Evolutionary conservation across 2,113 vertebrate species (phyloP), one percentile per base, ranked within the genome.

Genomic region (Ifrita kowaldi): DNA sequence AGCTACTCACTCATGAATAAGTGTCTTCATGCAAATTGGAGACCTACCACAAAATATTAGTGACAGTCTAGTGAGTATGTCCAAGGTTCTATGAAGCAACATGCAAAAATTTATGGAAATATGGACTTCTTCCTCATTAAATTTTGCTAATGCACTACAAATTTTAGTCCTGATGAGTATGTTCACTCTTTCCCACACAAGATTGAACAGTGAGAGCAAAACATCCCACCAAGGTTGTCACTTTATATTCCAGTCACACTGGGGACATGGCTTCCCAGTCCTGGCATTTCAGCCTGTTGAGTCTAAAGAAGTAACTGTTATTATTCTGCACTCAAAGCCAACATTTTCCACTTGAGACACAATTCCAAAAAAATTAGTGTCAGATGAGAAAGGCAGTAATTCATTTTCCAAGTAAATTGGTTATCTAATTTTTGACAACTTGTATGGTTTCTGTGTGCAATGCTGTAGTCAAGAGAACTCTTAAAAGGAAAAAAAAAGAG

Each of bases 361-460:
- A 95, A 94, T 97, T 97, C 91, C 89, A 97, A 96, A 60, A 97
- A 97, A 97, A 97, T 93, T 96, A 95, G 95, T 71, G 89, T 94
- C 94, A 97, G 78, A 95, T 75, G 46, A 94, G 64, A 62, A 97
- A 86, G 69, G 63, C 80, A 93, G 90, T 97, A 93, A 97, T 98
- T 97, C 24, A 59, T 92, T 95, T 97, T 91, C 83, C 75, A 93
- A 65, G 69, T 96, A 97, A 97, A 97, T 92, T 97, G 87, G 83
- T 94, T 96, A 95, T 96, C 93, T 89, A 77, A 27, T 77, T 70
- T 97, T 93, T 97, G 96, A 97, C 74, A 97, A 74, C 33, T 80
- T 94, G 24, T 24, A 76, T 84, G 96, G 75, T 93, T 96, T 91
- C 42, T 89, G 6, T 53, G 26, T 71, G 59, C 33, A 91, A 44